Conservation (phyloP, 2,797 vertebrate genomes). For the Myotis pilosus region DNA sequence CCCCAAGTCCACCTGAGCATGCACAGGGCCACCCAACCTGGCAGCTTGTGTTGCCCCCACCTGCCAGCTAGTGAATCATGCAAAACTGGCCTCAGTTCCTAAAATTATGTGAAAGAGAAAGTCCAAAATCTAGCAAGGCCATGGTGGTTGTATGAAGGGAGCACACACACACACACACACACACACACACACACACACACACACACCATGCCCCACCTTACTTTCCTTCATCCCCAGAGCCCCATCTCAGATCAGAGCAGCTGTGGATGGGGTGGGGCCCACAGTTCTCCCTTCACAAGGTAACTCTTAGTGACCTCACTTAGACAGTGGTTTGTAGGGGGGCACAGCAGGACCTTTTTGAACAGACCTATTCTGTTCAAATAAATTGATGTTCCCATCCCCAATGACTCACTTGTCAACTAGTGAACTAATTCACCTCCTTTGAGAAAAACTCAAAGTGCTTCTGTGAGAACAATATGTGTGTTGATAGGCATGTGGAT, state of each 20-base stretch:
- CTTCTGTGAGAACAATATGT: not conserved
- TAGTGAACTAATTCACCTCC: not conserved
- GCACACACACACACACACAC: not conserved
- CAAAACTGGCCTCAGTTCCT: not conserved
- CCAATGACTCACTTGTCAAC: conserved; percentile 37
- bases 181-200: not conserved
- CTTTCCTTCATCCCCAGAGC: too few relatives aligned
- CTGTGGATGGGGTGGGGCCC: not conserved
- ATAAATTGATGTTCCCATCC: not conserved
- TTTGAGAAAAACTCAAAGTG: not conserved
- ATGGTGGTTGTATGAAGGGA: not conserved
- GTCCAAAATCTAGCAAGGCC: not conserved
- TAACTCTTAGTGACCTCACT: not conserved
- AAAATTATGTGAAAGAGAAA: not conserved
- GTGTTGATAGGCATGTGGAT: not conserved
- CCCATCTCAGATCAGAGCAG: not conserved
- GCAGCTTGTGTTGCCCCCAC: too few relatives aligned
- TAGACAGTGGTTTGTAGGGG: not conserved
- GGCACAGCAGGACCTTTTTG: not conserved
- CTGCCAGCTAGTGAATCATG: not conserved
- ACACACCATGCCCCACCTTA: too few relatives aligned
- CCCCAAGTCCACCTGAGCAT: not conserved
- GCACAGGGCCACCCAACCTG: not conserved
- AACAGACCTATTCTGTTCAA: not conserved
- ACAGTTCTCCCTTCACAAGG: not conserved